These are phyloP conservation scores for Pampusana beccarii DNA, from an alignment of 2,113 vertebrate genomes.

Conservation along the genomic window DNA sequence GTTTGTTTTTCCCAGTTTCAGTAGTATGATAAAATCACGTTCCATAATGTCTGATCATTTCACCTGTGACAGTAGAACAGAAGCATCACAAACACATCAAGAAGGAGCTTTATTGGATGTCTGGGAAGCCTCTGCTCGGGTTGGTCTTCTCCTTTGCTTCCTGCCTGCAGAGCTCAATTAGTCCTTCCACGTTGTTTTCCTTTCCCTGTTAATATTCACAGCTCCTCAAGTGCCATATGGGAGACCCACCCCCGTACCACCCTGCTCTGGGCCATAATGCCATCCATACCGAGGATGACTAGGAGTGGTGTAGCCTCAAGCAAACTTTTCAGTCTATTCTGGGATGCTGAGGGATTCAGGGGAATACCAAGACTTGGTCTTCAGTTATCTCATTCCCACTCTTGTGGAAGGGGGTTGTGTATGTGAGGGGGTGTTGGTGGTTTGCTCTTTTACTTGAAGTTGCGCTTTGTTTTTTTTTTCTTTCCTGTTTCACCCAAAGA, in stretches of 20 bases:
- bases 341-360: conserved; percentile 34
- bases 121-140: neutral
- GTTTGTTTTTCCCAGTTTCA: neutral
- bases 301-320: conserved; percentile 56
- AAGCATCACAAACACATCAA: too few species aligned
- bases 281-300: conserved; percentile 51
- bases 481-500: neutral
- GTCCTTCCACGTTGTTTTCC: neutral
- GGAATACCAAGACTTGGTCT: conserved; percentile 31
- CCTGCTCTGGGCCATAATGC: neutral
- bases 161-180: neutral
- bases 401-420: neutral
- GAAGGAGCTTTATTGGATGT: neutral
- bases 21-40: neutral
- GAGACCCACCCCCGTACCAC: neutral
- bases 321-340: conserved; percentile 54
- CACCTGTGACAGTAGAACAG: neutral
- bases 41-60: neutral
- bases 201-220: neutral
- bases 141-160: neutral
- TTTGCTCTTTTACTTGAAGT: neutral
- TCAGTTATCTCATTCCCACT: neutral
- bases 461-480: neutral
- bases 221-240: neutral
- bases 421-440: neutral